Conservation (phyloP, 2,888 invertebrate genomes). For the Metalampra italica region DNA sequence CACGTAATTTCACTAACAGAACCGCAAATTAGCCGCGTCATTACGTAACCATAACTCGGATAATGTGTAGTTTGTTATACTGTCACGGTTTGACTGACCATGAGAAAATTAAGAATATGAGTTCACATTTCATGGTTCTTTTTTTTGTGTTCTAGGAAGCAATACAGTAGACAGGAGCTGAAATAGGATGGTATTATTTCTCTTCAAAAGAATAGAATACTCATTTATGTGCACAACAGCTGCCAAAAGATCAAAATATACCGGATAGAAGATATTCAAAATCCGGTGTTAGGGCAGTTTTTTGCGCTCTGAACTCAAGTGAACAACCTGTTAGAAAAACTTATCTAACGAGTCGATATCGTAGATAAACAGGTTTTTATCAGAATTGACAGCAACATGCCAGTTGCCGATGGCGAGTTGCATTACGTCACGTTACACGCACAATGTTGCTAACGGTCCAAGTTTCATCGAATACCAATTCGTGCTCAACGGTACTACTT, state of each 20-base stretch:
- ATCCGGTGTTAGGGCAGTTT: not conserved
- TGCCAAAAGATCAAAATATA: too few species aligned
- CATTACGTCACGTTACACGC: conserved; percentile 53
- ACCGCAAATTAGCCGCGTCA: conserved; percentile 31
- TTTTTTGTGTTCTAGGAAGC: not conserved
- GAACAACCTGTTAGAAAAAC: conserved; percentile 14
- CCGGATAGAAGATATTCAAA: too few species aligned
- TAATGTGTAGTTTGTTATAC: conserved; percentile 21
- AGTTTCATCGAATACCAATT: conserved; percentile 40
- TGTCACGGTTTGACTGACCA: conserved; percentile 22
- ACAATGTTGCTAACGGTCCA: conserved; percentile 61
- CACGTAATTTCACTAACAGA: conserved; percentile 31
- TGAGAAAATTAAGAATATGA: conserved; percentile 22
- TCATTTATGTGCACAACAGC: too few species aligned
- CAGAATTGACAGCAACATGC: conserved; percentile 38
- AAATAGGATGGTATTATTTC: too few species aligned
- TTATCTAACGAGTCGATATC: conserved; percentile 22
- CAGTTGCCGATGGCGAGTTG: conserved; percentile 33
- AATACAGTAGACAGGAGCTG: too few species aligned
- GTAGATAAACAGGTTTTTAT: conserved; percentile 25
- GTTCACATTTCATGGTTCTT: not conserved
- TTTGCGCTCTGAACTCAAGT: conserved; percentile 7
- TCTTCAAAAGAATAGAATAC: too few species aligned
- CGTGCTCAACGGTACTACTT: conserved; percentile 54
- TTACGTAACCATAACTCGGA: conserved; percentile 31